A percentile compares a stretch with the other conserved stretches of the same genome.
These are phyloP conservation scores for Drosophila arawakana DNA, from an alignment of 1,140 invertebrate genomes.

Conservation along the genomic window DNA sequence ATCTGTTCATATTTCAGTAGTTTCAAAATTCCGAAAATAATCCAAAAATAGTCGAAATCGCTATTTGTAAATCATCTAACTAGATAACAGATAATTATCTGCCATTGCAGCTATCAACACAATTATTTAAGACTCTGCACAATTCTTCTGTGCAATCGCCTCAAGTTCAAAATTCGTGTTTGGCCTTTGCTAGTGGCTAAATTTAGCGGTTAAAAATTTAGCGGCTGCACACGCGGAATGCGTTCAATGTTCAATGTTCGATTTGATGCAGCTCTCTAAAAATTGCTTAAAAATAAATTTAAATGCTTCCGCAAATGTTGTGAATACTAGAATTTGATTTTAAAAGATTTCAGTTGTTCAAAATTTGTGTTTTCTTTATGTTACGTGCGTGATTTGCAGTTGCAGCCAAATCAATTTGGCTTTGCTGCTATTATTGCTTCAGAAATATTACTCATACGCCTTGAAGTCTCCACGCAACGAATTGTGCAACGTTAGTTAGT, in stretches of 20 bases:
- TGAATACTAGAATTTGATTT: slow-evolving; percentile 22
- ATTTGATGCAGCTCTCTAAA: slow-evolving; percentile 24
- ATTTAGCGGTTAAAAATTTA: slow-evolving; percentile 54
- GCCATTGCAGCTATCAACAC: too few relatives aligned
- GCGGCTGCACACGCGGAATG: slow-evolving; percentile 46
- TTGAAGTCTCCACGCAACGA: background rate
- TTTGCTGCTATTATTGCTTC: background rate
- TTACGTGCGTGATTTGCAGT: slow-evolving; percentile 1
- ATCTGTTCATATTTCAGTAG: too few relatives aligned
- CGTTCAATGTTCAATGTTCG: slow-evolving; percentile 71
- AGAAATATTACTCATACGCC: slow-evolving; percentile 51
- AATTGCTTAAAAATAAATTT: slow-evolving; percentile 57
- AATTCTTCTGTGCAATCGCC: slow-evolving; percentile 10
- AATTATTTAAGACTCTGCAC: background rate
- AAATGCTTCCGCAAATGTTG: slow-evolving; percentile 53
- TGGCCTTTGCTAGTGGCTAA: slow-evolving; percentile 66
- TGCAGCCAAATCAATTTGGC: background rate
- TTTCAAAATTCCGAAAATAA: too few relatives aligned
- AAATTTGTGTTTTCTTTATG: slow-evolving; percentile 7
- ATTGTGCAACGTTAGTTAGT: slow-evolving; percentile 23
- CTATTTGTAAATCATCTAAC: too few relatives aligned
- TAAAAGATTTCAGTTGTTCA: background rate
- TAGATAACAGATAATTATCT: too few relatives aligned
- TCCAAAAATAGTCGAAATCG: too few relatives aligned
- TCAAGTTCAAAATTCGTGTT: slow-evolving; percentile 82